These are phyloP conservation scores for Caenorhabditis latens DNA, from an alignment of 1,140 invertebrate species.

Conservation along the genomic window DNA sequence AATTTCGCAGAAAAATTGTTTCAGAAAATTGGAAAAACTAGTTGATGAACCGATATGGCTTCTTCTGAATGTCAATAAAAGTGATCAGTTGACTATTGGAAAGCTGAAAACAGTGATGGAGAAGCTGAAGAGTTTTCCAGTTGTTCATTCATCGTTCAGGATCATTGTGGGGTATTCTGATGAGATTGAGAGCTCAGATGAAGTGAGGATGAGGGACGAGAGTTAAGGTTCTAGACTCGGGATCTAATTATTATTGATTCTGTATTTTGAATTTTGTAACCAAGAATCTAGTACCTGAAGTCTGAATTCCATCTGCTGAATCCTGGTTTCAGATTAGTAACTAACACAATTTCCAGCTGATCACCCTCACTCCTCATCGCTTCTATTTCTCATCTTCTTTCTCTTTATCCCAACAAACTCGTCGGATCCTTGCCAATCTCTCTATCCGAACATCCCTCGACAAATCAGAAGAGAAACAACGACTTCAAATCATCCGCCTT, in stretches of 20 bases:
- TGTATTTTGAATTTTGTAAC: no score
- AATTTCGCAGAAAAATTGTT: neutral
- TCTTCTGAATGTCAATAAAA: neutral
- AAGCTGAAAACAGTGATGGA: neutral
- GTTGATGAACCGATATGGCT: slow-evolving; percentile 34
- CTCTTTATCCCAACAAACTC: neutral
- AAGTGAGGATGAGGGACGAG: neutral
- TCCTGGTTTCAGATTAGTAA: no score
- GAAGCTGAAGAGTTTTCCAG: neutral
- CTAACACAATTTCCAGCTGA: neutral
- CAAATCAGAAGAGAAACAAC: slow-evolving; percentile 35
- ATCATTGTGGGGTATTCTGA: slow-evolving; percentile 16
- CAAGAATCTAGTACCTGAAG: no score
- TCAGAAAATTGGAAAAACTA: slow-evolving; percentile 38
- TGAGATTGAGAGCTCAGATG: neutral
- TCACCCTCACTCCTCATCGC: neutral
- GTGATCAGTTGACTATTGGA: neutral
- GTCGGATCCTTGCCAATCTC: neutral
- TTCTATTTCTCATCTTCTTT: neutral
- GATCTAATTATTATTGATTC: no score
- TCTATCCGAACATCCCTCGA: neutral
- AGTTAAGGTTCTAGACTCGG: no score
- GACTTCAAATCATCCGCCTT: slow-evolving; percentile 20
- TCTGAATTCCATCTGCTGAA: no score
- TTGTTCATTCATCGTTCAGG: slow-evolving; percentile 45